Evolutionary conservation across 2,888 invertebrate species (phyloP).

Genomic region (Trichacis sp.): DNA sequence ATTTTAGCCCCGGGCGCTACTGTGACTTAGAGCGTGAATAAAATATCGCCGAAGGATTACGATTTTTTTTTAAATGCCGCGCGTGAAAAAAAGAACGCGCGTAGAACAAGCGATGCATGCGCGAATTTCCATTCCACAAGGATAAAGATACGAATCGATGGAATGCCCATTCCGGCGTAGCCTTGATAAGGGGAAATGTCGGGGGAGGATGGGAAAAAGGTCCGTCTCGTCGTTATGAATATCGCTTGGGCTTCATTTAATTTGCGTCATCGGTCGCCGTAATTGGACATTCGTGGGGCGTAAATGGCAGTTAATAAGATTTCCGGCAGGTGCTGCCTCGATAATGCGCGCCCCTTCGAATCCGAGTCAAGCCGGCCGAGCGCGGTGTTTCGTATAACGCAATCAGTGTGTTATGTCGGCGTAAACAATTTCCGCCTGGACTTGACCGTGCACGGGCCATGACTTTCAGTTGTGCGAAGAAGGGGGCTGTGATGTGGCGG

Average conservation of each 20-base stretch:
- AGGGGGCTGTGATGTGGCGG: slow-evolving; percentile 22
- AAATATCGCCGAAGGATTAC: not conserved
- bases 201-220: not conserved
- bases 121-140: too few species aligned
- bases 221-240: slow-evolving; percentile 3
- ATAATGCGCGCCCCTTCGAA: slow-evolving; percentile 46
- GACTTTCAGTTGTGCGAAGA: slow-evolving; percentile 22
- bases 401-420: slow-evolving; percentile 28
- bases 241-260: slow-evolving; percentile 23
- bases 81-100: slow-evolving; percentile 5
- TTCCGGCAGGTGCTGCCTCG: slow-evolving; percentile 45
- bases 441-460: slow-evolving; percentile 5
- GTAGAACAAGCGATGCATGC: slow-evolving; percentile 4
- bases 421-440: slow-evolving; percentile 28
- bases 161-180: not conserved
- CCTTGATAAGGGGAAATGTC: not conserved
- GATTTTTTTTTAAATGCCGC: not conserved
- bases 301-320: slow-evolving; percentile 52
- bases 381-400: slow-evolving; percentile 18
- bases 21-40: not conserved
- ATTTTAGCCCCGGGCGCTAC: not conserved
- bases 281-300: slow-evolving; percentile 53
- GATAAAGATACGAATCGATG: not conserved
- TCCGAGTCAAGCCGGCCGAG: slow-evolving; percentile 38
- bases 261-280: slow-evolving; percentile 28